Evolutionary conservation across 2,888 invertebrate species (phyloP).

Genomic region (Phalera bucephala): DNA sequence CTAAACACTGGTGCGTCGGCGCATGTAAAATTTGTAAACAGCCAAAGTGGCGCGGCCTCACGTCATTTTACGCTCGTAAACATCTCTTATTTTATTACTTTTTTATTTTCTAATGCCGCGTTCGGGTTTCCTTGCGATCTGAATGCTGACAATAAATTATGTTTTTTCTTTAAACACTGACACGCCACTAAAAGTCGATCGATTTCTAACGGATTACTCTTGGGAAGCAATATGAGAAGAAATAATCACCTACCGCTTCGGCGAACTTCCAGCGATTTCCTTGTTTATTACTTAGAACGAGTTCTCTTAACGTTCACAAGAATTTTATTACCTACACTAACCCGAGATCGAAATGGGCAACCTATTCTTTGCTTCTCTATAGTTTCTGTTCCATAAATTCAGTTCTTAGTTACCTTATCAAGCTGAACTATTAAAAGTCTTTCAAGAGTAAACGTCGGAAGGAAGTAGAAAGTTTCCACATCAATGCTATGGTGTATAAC

Average conservation of each 20-base stretch:
- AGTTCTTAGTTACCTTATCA: background rate
- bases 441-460: constrained; percentile 9
- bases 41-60: constrained; percentile 62
- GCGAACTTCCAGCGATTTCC: constrained; percentile 74
- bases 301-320: constrained; percentile 51
- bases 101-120: constrained; percentile 79
- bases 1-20: constrained; percentile 45
- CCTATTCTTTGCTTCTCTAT: constrained; percentile 16
- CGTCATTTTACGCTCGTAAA: constrained; percentile 82
- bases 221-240: constrained; percentile 73
- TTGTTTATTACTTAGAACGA: constrained; percentile 75
- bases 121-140: constrained; percentile 79
- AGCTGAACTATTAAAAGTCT: too few species aligned
- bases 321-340: constrained; percentile 34
- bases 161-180: constrained; percentile 78
- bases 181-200: constrained; percentile 81
- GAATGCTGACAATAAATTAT: constrained; percentile 81
- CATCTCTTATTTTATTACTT: constrained; percentile 77
- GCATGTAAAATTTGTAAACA: constrained; percentile 63
- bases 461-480: too few species aligned
- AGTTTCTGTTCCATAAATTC: background rate
- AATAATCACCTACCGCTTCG: constrained; percentile 74
- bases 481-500: too few species aligned
- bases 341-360: constrained; percentile 18
- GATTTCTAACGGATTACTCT: constrained; percentile 82